A percentile compares a stretch with the other conserved stretches of the same genome.
These are phyloP conservation scores for Epizoanthus scotinus DNA, from an alignment of 92 coral and sea anemone genomes.

Conservation along the genomic window DNA sequence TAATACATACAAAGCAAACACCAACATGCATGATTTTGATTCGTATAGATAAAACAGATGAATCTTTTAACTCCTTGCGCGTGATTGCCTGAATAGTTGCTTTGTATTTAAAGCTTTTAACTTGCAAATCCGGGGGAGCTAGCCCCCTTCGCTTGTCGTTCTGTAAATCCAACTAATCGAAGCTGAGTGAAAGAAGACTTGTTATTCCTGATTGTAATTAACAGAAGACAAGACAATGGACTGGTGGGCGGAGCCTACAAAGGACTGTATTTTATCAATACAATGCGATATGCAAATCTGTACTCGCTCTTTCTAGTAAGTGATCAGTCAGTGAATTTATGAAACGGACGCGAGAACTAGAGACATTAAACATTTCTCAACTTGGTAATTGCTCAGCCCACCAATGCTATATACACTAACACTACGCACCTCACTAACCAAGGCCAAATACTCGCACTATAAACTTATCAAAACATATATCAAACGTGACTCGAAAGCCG, in stretches of 20 bases:
- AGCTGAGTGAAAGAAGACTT: slow-evolving; percentile 28
- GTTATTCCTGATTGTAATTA: slow-evolving; percentile 44
- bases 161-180: slow-evolving; percentile 32
- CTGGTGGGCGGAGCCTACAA: slow-evolving; percentile 51
- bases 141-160: slow-evolving; percentile 33
- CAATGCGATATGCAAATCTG: slow-evolving; percentile 31
- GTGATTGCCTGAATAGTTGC: slow-evolving; percentile 33
- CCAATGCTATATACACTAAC: slow-evolving; percentile 9
- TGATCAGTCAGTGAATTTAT: slow-evolving; percentile 1
- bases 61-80: not conserved
- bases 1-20: slow-evolving; percentile 6
- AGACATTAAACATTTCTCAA: not conserved
- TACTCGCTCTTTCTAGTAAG: slow-evolving; percentile 18
- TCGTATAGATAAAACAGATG: not conserved
- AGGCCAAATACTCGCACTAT: not conserved
- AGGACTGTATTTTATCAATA: slow-evolving; percentile 42
- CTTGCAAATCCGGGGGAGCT: slow-evolving; percentile 39
- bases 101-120: slow-evolving; percentile 36
- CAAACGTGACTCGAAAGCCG: slow-evolving; percentile 62
- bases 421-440: not conserved
- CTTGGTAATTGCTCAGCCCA: not conserved
- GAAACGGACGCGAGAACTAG: not conserved
- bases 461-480: slow-evolving; percentile 3
- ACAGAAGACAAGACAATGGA: slow-evolving; percentile 51
- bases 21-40: not conserved